These are phyloP conservation scores for Monochamus alternatus DNA, from an alignment of 2,888 invertebrate species.

Conservation along the genomic window DNA sequence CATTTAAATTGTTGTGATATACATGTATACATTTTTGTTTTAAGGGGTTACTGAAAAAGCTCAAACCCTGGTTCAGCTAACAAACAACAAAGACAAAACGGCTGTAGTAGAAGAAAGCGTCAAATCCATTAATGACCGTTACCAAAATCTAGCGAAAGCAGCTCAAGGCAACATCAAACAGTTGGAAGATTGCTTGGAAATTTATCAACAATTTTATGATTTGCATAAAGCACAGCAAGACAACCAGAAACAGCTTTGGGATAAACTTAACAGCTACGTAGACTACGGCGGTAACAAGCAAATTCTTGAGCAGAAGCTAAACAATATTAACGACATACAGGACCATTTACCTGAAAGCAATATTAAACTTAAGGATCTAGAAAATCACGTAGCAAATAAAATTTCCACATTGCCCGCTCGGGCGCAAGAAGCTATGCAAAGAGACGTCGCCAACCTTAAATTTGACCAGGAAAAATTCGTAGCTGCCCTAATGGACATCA, in stretches of 20 bases:
- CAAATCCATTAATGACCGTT: conserved; percentile 83
- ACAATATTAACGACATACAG: conserved; percentile 86
- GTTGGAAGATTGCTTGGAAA: conserved; percentile 84
- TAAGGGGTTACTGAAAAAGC: conserved; percentile 88
- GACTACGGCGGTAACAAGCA: conserved; percentile 92
- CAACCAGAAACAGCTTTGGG: conserved; percentile 92
- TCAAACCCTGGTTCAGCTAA: conserved; percentile 78
- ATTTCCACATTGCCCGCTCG: conserved; percentile 83
- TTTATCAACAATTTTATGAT: conserved; percentile 90
- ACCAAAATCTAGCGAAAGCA: conserved; percentile 80
- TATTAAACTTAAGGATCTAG: conserved; percentile 83
- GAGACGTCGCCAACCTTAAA: conserved; percentile 84
- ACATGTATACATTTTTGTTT: conserved; percentile 14
- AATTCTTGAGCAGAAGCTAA: conserved; percentile 85
- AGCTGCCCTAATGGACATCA: conserved; percentile 83
- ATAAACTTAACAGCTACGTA: conserved; percentile 85
- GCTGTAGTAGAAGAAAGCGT: conserved; percentile 81
- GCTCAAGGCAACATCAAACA: conserved; percentile 80
- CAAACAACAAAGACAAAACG: conserved; percentile 74
- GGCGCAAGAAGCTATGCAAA: conserved; percentile 88
- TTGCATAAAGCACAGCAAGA: conserved; percentile 90
- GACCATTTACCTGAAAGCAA: conserved; percentile 85
- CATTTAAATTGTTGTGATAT: not conserved
- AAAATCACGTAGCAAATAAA: conserved; percentile 82
- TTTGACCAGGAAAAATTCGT: conserved; percentile 90